Conservation (phyloP, 1,140 invertebrate species). For the Pogonomyrmex californicus region DNA sequence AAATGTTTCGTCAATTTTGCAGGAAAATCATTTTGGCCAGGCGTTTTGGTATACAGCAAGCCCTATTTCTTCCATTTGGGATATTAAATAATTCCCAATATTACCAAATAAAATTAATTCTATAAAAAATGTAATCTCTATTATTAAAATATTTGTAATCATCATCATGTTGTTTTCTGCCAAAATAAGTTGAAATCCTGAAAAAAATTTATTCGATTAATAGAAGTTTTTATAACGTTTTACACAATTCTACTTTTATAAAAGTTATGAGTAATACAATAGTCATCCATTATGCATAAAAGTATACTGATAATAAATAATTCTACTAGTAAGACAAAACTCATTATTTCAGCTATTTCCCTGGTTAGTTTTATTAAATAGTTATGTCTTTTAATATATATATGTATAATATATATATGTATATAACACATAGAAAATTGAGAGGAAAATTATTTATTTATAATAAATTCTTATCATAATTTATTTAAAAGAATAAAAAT, state of each 20-base stretch:
- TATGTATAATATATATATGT: neutral
- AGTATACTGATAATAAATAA: constrained; percentile 57
- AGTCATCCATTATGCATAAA: constrained; percentile 58
- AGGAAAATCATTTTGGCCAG: constrained; percentile 46
- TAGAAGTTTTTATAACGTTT: neutral
- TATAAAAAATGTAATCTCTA: neutral
- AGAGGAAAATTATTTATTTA: too few relatives aligned
- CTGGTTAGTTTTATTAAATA: constrained; percentile 27
- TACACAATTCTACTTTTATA: neutral
- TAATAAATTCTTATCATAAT: too few relatives aligned
- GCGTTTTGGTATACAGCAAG: constrained; percentile 1
- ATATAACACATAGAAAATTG: too few relatives aligned
- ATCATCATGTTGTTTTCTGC: constrained; percentile 5
- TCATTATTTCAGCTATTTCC: constrained; percentile 44
- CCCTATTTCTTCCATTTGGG: constrained; percentile 47
- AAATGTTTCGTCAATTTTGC: constrained; percentile 7
- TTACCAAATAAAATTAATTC: constrained; percentile 47
- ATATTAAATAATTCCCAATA: constrained; percentile 63
- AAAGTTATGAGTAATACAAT: neutral
- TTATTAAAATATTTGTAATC: constrained; percentile 16
- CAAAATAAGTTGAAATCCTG: constrained; percentile 64
- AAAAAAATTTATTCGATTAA: neutral
- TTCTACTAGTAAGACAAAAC: constrained; percentile 28
- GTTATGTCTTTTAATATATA: constrained; percentile 19
- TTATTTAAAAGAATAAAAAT: too few relatives aligned